Percentiles rank a stretch among this genome's conserved stretches.
Evolutionary conservation across 1,140 invertebrate genomes (phyloP).

Genomic region (Laupala kohalensis): DNA sequence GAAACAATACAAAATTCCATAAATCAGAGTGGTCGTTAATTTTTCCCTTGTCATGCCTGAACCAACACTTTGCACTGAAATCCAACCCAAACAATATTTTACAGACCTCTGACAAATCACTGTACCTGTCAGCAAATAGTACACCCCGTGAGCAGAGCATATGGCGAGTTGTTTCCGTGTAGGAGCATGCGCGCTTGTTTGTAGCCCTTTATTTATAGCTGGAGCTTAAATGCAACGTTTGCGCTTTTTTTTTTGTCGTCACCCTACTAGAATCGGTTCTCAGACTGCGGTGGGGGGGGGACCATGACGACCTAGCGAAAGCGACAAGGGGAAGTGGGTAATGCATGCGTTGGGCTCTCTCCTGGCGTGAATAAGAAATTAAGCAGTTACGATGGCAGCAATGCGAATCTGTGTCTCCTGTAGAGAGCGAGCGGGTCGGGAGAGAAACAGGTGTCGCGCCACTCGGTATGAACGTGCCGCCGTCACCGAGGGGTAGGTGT

Average conservation of each 20-base stretch:
- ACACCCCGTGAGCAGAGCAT: no score
- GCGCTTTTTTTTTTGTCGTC: background rate
- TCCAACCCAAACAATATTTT: no score
- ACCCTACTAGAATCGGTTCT: background rate
- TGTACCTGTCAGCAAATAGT: no score
- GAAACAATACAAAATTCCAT: no score
- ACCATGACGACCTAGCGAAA: background rate
- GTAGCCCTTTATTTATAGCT: no score
- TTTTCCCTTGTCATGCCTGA: no score
- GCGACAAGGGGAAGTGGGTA: background rate
- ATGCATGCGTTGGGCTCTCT: background rate
- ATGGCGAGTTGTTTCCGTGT: no score
- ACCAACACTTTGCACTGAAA: no score
- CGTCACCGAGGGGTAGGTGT: background rate
- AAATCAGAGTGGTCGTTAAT: no score
- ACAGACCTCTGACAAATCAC: no score
- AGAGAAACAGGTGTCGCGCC: background rate
- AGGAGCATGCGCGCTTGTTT: no score
- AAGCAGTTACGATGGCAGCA: background rate
- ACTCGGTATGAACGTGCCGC: no score
- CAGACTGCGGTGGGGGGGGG: background rate
- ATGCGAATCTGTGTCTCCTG: background rate
- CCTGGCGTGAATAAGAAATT: background rate
- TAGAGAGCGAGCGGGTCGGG: background rate
- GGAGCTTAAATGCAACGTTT: background rate